A percentile compares a stretch with the other conserved stretches of the same genome.
phyloP scores from a whole-genome alignment of 2,888 invertebrate species.

The Caradrina clavipalpis region DNA sequence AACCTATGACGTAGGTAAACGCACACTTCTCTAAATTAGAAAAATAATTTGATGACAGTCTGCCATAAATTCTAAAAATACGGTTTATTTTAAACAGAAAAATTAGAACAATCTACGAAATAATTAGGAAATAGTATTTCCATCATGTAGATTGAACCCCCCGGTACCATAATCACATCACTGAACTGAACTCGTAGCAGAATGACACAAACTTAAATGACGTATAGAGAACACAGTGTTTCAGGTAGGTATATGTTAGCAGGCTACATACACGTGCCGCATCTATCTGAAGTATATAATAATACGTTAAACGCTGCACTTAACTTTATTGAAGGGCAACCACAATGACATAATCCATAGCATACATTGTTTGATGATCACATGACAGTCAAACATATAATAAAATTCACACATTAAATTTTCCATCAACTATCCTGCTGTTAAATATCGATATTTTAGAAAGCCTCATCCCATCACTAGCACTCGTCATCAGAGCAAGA shows the following conservation, averaged over 20 bases:
- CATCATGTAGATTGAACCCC: too few species aligned
- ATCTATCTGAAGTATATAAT: conserved; percentile 18
- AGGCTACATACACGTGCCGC: conserved; percentile 20
- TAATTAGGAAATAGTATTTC: too few species aligned
- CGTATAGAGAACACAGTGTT: conserved; percentile 6
- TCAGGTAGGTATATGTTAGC: conserved; percentile 10
- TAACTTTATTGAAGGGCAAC: conserved; percentile 47
- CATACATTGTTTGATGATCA: conserved; percentile 25
- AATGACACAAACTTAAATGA: not conserved
- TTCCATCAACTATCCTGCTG: not conserved
- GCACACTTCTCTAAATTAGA: too few species aligned
- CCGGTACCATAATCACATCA: too few species aligned
- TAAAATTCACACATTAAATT: too few species aligned
- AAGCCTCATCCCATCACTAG: conserved; percentile 74
- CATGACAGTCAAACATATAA: not conserved
- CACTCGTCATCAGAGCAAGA: conserved; percentile 88
- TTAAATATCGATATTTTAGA: conserved; percentile 68
- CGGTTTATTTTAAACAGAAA: too few species aligned
- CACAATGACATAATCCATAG: conserved; percentile 36
- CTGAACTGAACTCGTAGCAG: not conserved
- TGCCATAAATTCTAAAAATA: too few species aligned
- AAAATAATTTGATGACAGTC: too few species aligned
- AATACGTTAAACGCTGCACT: conserved; percentile 44
- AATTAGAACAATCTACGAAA: too few species aligned
- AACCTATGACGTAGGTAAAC: too few species aligned